Evolutionary conservation across 2,797 vertebrate species (phyloP).

Genomic region (Pachyuromys duprasi): DNA sequence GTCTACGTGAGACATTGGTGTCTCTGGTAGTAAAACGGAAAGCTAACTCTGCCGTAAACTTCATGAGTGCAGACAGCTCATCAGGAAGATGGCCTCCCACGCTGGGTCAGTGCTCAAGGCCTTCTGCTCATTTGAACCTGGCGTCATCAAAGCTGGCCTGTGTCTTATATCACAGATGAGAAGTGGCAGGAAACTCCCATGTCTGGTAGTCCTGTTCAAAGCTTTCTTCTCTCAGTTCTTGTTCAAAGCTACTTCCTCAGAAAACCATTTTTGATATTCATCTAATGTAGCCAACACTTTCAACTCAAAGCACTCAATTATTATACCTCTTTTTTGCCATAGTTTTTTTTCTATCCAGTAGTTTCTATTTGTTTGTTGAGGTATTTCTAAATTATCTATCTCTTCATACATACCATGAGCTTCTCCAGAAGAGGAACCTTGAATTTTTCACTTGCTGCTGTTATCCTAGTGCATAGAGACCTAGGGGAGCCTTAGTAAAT

Average conservation of each 20-base stretch:
- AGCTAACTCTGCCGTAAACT: not conserved
- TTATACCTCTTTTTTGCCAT: not conserved
- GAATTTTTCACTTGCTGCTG: conserved; percentile 1
- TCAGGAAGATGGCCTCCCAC: not conserved
- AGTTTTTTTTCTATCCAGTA: not conserved
- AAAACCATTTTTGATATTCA: not conserved
- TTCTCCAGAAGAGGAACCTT: not conserved
- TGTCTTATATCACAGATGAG: conserved; percentile 21
- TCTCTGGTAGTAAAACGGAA: conserved; percentile 17
- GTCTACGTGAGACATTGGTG: not conserved
- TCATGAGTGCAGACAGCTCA: not conserved
- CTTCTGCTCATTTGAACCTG: conserved; percentile 7
- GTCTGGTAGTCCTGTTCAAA: not conserved
- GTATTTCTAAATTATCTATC: not conserved
- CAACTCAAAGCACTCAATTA: not conserved
- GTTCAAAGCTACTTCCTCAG: not conserved
- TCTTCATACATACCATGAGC: not conserved
- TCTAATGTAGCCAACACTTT: not conserved
- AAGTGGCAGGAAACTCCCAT: not conserved
- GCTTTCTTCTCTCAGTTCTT: not conserved
- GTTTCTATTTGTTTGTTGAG: not conserved
- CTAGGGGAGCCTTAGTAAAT: not conserved
- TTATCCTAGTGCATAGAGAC: conserved; percentile 29
- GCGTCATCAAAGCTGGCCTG: not conserved
- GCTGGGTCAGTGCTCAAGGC: not conserved